Conservation (phyloP, 2,797 vertebrate genomes). For the Sebastes nivosus region DNA sequence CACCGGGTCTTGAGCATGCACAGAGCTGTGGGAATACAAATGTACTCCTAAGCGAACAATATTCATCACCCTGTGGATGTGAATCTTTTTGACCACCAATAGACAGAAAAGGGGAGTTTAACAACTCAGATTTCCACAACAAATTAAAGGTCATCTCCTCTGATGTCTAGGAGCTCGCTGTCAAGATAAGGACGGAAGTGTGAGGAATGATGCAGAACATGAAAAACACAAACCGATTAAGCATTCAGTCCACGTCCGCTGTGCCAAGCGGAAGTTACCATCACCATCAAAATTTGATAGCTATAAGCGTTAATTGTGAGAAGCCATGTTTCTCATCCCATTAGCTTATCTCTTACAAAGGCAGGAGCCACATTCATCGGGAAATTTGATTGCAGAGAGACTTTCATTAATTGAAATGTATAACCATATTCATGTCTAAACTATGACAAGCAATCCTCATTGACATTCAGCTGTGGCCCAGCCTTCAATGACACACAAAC, state of each 20-base stretch:
- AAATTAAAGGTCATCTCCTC: conserved; percentile 27
- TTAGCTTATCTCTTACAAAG: conserved; percentile 41
- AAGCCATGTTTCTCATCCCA: conserved; percentile 43
- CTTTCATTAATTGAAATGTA: conserved; percentile 56
- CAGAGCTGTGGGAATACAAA: conserved; percentile 29
- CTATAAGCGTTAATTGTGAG: conserved; percentile 40
- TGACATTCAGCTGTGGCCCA: conserved; percentile 25
- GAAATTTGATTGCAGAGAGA: conserved; percentile 43
- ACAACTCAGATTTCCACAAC: conserved; percentile 11
- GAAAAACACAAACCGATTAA: conserved; percentile 7
- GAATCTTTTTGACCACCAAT: not conserved
- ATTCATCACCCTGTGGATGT: not conserved
- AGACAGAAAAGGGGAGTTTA: not conserved
- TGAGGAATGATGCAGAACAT: not conserved
- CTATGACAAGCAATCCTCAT: conserved; percentile 16
- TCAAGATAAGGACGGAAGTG: not conserved
- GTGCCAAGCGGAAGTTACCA: conserved; percentile 14
- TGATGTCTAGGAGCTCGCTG: not conserved
- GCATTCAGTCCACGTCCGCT: conserved; percentile 27
- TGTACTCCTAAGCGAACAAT: not conserved
- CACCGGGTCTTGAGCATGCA: not conserved
- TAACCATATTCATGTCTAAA: conserved; percentile 15
- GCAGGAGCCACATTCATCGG: conserved; percentile 50
- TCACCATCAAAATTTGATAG: conserved; percentile 29
- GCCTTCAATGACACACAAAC: conserved; percentile 11